Percentiles rank a stretch among this genome's conserved stretches.
Conservation (phyloP, 2,797 vertebrate species). For the Pristis pectinata region DNA sequence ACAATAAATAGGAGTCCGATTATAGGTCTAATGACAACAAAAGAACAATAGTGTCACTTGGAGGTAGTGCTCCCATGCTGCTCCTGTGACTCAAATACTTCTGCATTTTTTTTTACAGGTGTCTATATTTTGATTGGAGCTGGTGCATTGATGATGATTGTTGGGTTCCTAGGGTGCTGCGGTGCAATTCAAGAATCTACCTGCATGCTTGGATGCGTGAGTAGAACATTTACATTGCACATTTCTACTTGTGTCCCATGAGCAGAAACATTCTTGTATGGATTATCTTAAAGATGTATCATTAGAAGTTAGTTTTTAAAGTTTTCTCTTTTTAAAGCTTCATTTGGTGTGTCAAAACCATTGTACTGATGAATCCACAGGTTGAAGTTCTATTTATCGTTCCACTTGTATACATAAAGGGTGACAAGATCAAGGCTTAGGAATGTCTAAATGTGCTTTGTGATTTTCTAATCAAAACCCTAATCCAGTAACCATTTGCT, state of each 20-base stretch:
- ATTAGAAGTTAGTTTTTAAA: fast-evolving
- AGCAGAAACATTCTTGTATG: background rate
- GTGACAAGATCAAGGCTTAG: background rate
- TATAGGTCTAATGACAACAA: background rate
- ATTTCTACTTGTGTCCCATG: too few relatives aligned
- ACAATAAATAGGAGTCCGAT: too few relatives aligned
- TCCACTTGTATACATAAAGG: slow-evolving; percentile 31
- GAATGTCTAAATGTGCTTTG: background rate
- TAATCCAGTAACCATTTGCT: background rate
- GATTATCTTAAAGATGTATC: background rate
- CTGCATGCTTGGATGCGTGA: slow-evolving; percentile 92
- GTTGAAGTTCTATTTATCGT: background rate
- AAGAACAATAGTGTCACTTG: background rate
- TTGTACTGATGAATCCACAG: too few relatives aligned
- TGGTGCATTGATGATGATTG: slow-evolving; percentile 91
- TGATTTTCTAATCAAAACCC: background rate
- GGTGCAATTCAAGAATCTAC: slow-evolving; percentile 92
- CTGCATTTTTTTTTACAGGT: slow-evolving; percentile 64
- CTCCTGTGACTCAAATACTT: background rate
- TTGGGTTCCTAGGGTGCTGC: slow-evolving; percentile 95
- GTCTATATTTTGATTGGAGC: slow-evolving; percentile 88
- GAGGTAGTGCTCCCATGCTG: background rate
- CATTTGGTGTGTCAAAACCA: background rate
- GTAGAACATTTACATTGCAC: slow-evolving; percentile 41
- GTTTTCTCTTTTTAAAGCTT: background rate